Base-by-base conservation (phyloP, 2,797 vertebrate species). In the Heterohyrax brucei region DNA sequence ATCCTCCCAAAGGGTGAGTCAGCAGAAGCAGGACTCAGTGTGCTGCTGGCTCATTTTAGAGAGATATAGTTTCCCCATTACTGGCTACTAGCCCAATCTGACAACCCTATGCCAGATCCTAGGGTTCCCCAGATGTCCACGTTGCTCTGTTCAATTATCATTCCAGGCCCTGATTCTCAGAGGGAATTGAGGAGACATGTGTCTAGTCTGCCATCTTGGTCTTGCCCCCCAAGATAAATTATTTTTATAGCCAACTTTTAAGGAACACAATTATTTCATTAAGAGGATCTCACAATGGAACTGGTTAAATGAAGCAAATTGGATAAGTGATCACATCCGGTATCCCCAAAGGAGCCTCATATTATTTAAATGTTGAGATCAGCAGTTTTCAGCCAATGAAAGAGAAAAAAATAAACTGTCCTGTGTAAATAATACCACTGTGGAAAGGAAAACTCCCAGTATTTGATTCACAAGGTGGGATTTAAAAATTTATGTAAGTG, bases 181-280 rank as follows among this genome's bases (percentile, higher is more conserved):
- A 39, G 39, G 39, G 39, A 39, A 39, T 39, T 39, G 39, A 39
- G 39, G 39, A 39, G 39, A 39, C 39, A 39, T 39, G 39, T 39
- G 39, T 39, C 39, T 39, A 39, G 39, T 39, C 39, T 39, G 39
- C 39, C 39, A 39, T 39, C 39, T 39, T 39, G 39, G 39, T 39
- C 39, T 39, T 39, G 39, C 39, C 39, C 39, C 39, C 39, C 39
- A 39, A 39, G 39, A 39, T 3, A 39, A 72, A 84, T 80, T 95
- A 95, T 84, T 92, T 94, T 95, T 48, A 77, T 59, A 70, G 91
- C 91, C 94, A 93, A 81, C 72, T 86, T 96, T 75, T 70, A 33
- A 64, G 75, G 84, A 91, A 66, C 75, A 68, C 53, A 73, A 77
- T 84, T 95, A 70, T 85, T 96, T 95, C 81, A 78, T 87, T 91